Conservation (phyloP, 2,797 vertebrate genomes). For the Pseudochromis fuscus region DNA sequence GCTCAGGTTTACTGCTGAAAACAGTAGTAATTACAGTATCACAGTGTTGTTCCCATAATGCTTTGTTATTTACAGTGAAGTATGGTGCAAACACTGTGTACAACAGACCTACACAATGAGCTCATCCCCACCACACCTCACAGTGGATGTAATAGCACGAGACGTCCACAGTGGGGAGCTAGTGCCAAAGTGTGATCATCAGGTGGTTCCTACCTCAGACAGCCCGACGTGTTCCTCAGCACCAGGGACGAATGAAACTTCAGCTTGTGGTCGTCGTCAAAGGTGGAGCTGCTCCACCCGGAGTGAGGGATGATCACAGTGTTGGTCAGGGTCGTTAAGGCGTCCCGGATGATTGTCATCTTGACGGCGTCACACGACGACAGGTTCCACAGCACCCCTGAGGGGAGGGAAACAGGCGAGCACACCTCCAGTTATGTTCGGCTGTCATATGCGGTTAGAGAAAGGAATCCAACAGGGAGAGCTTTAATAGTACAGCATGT, state of each 20-base stretch:
- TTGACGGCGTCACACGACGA: conserved; percentile 97
- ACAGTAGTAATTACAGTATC: no score
- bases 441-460: conserved; percentile 63
- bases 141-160: conserved; percentile 35
- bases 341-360: conserved; percentile 99
- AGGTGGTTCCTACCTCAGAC: conserved; percentile 93
- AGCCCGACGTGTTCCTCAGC: conserved; percentile 95
- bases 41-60: no score
- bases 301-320: conserved; percentile 99
- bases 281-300: conserved; percentile 95
- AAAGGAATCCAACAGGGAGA: conserved; percentile 25
- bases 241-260: conserved; percentile 98
- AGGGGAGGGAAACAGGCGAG: conserved; percentile 37
- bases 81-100: no score
- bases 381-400: conserved; percentile 98
- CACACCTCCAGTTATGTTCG: conserved; percentile 53
- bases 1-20: no score
- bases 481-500: conserved; percentile 58
- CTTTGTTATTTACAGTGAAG: no score
- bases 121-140: rapidly evolving
- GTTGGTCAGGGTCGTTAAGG: conserved; percentile 93
- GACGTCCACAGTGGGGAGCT: conserved; percentile 68
- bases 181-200: conserved; percentile 80
- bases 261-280: conserved; percentile 97
- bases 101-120: background rate